These are phyloP conservation scores for Canis aureus DNA, from an alignment of 2,113 vertebrate species.

Conservation along the genomic window DNA sequence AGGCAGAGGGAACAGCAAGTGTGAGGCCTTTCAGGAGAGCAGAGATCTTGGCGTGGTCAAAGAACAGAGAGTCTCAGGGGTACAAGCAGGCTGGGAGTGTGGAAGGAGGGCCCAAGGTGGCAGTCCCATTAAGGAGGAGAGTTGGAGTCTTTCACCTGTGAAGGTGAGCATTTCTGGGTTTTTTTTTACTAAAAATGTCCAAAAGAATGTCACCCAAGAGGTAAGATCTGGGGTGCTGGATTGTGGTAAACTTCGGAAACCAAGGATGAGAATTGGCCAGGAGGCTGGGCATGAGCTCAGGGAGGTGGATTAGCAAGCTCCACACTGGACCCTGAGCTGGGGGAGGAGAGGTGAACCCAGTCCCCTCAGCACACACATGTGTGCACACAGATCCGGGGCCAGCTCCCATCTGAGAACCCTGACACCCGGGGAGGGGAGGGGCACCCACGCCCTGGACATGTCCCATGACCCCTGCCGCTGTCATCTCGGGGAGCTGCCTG, in stretches of 20 bases:
- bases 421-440: not conserved
- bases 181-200: not conserved
- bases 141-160: not conserved
- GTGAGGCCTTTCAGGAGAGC: too few species aligned
- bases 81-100: too few species aligned
- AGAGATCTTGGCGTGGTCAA: fast-evolving
- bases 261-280: not conserved
- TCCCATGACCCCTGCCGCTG: not conserved
- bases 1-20: not conserved
- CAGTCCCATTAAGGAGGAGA: not conserved
- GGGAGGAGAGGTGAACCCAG: not conserved
- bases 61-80: not conserved
- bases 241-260: not conserved
- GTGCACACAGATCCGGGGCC: not conserved
- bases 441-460: fast-evolving
- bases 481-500: not conserved
- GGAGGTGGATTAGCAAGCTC: not conserved
- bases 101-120: not conserved
- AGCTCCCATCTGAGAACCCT: not conserved
- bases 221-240: not conserved
- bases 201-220: not conserved
- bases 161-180: not conserved
- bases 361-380: not conserved
- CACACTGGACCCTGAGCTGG: not conserved
- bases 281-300: not conserved